Evolutionary conservation across 2,113 vertebrate species (phyloP).

Genomic region (Tetrao urogallus): DNA sequence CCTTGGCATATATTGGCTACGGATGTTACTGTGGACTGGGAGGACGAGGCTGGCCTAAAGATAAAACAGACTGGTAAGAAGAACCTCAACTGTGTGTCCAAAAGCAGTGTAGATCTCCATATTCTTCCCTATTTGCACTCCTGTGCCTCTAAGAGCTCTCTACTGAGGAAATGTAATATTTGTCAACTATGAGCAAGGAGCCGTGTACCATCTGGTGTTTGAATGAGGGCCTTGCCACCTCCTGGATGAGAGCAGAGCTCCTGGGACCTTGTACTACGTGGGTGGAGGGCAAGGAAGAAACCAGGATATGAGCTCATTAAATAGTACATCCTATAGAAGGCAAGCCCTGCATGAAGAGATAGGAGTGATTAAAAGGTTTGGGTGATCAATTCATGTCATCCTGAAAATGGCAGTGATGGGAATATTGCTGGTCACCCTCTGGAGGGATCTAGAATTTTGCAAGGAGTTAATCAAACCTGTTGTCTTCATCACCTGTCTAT

Average conservation of each 20-base stretch:
- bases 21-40: conserved; percentile 92
- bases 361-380: neutral
- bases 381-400: neutral
- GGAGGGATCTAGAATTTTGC: neutral
- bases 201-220: neutral
- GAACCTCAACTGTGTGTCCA: neutral
- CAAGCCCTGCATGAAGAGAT: neutral
- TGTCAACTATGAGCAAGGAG: neutral
- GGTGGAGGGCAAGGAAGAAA: neutral
- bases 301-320: neutral
- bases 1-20: conserved; percentile 83
- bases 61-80: conserved; percentile 87
- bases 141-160: neutral
- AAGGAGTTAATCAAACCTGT: neutral
- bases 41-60: conserved; percentile 86
- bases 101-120: neutral
- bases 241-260: neutral
- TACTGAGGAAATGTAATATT: neutral
- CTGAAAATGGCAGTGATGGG: neutral
- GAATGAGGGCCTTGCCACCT: neutral
- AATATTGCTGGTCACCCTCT: neutral
- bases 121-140: neutral
- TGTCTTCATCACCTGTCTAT: neutral
- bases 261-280: neutral
- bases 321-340: neutral